Base-by-base conservation (phyloP, 2,888 invertebrate species). In the Lepidochrysops patricia region DNA sequence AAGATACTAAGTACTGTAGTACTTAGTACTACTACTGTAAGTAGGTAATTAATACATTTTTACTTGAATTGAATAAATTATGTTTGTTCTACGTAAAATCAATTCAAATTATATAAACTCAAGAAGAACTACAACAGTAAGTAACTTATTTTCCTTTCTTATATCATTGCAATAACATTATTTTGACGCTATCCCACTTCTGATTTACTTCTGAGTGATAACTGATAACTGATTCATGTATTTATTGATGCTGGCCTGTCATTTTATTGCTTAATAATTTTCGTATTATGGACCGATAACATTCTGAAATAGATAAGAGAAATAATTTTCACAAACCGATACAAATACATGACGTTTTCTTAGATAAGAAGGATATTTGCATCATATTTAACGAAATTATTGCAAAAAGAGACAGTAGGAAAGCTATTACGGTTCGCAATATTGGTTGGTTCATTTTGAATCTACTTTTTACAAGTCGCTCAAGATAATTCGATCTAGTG, bases 301-400 rank as follows among this genome's bases (percentile, higher is more conserved):
- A 54, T 54, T 54, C 54, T 54, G 32, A 29, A 54, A 54, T n/a
- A 54, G 54, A 54, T 54, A 54, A 54, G 54, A 12, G 54, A 23
- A 32, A 54, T 54, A 54, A 54, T 29, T 54, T 54, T 54, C 54
- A 32, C 54, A 52, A 52, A 52, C 52, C 15, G 52, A 29, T 52
- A 52, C 52, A 54, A 13, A 50, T 50, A 50, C 27, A 29, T 32
- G 54, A 54, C 54, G 29, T 54, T 54, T 49, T 29, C 32, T 19
- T 13, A 9, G 54, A 54, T 54, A 54, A 54, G 32, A 32, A 12
- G 12, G 12, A 7, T 19, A 54, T 32, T 54, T 19, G 54, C 29
- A 54, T 54, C 15, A 32, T 54, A 54, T 32, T 29, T 54, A 15
- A 54, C 29, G 54, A 32, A 19, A 23, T 54, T 43, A 43, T 43